Percentiles rank a stretch among this genome's conserved stretches.
Evolutionary conservation across 2,113 vertebrate genomes (phyloP).

Genomic region (Thunnus maccoyii): DNA sequence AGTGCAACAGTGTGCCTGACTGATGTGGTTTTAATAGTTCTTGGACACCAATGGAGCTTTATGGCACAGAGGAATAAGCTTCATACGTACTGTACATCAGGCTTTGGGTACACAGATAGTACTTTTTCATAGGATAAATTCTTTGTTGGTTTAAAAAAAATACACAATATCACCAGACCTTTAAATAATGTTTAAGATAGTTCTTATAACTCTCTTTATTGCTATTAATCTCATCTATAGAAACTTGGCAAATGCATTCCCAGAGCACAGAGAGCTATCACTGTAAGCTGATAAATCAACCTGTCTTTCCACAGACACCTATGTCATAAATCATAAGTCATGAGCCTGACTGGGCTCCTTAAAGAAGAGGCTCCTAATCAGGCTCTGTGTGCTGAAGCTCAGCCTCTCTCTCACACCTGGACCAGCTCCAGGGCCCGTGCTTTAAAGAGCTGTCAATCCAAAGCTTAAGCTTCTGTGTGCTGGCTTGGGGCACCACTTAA

Average conservation of each 20-base stretch:
- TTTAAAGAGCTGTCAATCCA: constrained; percentile 79
- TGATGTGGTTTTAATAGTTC: background rate
- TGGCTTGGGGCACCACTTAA: constrained; percentile 74
- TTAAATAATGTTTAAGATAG: background rate
- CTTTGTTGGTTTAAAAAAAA: background rate
- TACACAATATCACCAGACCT: background rate
- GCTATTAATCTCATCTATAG: background rate
- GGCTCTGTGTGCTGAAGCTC: constrained; percentile 29
- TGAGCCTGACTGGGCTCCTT: constrained; percentile 24
- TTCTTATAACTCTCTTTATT: background rate
- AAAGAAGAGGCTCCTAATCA: constrained; percentile 47
- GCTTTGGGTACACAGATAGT: background rate
- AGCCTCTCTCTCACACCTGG: constrained; percentile 75
- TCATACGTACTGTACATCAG: background rate
- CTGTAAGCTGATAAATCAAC: constrained; percentile 41
- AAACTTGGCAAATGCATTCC: background rate
- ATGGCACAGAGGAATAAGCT: background rate
- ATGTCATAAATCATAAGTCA: constrained; percentile 44
- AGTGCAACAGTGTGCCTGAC: background rate
- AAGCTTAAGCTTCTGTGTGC: constrained; percentile 66
- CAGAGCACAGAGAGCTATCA: background rate
- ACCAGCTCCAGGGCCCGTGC: constrained; percentile 65
- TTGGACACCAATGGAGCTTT: background rate
- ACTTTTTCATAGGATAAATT: background rate
- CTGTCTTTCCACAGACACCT: constrained; percentile 37